A percentile compares a stretch with the other conserved stretches of the same genome.
These are phyloP conservation scores for Mungos mungo DNA, from an alignment of 2,113 vertebrate genomes.

Conservation along the genomic window DNA sequence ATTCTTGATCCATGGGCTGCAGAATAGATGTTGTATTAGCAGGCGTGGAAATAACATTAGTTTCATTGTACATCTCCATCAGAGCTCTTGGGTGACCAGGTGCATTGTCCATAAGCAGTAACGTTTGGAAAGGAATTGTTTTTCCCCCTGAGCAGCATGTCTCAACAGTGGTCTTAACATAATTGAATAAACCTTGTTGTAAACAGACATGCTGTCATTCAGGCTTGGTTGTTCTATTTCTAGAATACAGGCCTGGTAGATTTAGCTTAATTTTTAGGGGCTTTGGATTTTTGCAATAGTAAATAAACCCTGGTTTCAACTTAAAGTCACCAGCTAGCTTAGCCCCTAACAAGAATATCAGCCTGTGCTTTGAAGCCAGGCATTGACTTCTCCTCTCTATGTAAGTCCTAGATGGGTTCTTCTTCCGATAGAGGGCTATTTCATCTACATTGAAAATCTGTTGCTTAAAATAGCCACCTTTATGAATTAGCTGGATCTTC, in stretches of 20 bases:
- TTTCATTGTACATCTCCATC: neutral
- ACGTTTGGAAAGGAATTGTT: neutral
- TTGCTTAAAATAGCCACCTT: neutral
- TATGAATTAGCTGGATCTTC: neutral
- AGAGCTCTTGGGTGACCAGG: neutral
- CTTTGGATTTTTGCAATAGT: neutral
- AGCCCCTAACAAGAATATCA: neutral
- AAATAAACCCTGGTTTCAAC: neutral
- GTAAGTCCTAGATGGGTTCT: neutral
- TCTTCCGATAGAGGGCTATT: neutral
- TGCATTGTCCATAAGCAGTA: neutral
- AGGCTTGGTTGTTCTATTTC: neutral
- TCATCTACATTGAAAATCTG: neutral
- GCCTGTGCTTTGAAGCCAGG: neutral
- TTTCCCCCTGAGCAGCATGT: neutral
- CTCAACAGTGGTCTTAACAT: neutral
- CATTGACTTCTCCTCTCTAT: neutral
- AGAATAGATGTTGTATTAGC: neutral
- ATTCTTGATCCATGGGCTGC: neutral
- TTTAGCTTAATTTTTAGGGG: neutral
- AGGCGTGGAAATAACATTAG: neutral
- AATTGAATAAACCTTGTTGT: neutral
- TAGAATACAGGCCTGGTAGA: neutral
- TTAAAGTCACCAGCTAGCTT: neutral
- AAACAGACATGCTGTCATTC: neutral